A percentile compares a stretch with the other conserved stretches of the same genome.
phyloP scores from a whole-genome alignment of 2,888 invertebrate genomes.

The Archips xylosteana region DNA sequence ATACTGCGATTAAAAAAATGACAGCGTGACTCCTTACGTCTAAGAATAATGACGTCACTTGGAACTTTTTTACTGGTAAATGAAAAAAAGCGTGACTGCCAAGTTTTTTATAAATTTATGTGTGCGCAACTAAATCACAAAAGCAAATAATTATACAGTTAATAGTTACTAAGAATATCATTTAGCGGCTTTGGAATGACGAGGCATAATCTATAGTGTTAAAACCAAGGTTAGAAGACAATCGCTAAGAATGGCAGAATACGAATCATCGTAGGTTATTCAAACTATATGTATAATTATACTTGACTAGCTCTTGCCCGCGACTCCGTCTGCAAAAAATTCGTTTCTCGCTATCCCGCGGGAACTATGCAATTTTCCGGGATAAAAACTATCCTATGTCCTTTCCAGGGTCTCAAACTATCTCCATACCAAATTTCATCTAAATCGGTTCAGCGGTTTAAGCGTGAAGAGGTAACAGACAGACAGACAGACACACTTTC shows the following conservation, averaged over 20 bases:
- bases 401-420: too few relatives aligned
- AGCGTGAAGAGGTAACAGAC: too few relatives aligned
- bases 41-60: background rate
- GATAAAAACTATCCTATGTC: too few relatives aligned
- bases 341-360: too few relatives aligned
- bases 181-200: background rate
- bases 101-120: background rate
- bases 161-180: background rate
- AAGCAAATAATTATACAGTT: slow-evolving; percentile 13
- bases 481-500: too few relatives aligned
- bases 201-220: background rate
- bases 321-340: too few relatives aligned
- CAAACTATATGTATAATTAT: too few relatives aligned
- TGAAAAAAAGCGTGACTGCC: background rate
- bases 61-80: background rate
- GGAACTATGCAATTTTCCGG: too few relatives aligned
- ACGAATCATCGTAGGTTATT: background rate
- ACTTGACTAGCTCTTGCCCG: too few relatives aligned
- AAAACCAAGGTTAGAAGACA: background rate
- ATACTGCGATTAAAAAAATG: too few relatives aligned
- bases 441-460: too few relatives aligned
- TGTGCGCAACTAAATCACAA: background rate
- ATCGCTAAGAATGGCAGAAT: background rate
- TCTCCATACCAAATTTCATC: too few relatives aligned
- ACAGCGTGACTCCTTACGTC: background rate